Percentiles rank a stretch among this genome's conserved stretches.
Evolutionary conservation across 2,113 vertebrate species (phyloP).

Genomic region (Meles meles): DNA sequence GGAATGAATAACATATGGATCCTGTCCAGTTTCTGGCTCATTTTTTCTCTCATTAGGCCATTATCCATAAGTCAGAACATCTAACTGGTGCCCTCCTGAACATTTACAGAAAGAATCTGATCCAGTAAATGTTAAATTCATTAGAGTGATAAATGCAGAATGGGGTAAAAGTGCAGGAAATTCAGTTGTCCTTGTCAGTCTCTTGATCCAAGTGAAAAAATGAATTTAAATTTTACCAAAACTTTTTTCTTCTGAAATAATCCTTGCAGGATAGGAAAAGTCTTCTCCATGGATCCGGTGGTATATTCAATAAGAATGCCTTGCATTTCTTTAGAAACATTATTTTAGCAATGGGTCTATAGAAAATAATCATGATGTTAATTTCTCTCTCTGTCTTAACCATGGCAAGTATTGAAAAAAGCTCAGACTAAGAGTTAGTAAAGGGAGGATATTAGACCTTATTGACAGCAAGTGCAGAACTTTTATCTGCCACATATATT

Average conservation of each 20-base stretch:
- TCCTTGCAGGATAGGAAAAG: neutral
- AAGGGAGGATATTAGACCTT: neutral
- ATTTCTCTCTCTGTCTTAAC: neutral
- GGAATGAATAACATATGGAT: neutral
- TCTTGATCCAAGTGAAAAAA: slow-evolving; percentile 10
- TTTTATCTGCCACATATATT: neutral
- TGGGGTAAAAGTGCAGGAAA: neutral
- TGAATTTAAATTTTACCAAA: neutral
- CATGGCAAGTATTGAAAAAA: neutral
- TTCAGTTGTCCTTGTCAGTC: neutral
- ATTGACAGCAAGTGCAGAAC: neutral
- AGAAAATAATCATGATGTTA: neutral
- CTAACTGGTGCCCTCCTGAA: neutral
- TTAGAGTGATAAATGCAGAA: neutral
- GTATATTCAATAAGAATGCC: neutral
- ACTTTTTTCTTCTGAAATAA: neutral
- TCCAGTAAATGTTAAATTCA: slow-evolving; percentile 15
- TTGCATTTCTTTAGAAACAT: neutral
- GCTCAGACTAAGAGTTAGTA: neutral
- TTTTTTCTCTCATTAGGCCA: neutral
- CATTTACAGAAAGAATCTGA: neutral
- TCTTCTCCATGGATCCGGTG: neutral
- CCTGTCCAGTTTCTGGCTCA: neutral
- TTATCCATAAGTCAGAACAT: neutral
- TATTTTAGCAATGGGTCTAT: neutral